Evolutionary conservation across 2,888 invertebrate species (phyloP).

Genomic region (Cheilosia grossa): DNA sequence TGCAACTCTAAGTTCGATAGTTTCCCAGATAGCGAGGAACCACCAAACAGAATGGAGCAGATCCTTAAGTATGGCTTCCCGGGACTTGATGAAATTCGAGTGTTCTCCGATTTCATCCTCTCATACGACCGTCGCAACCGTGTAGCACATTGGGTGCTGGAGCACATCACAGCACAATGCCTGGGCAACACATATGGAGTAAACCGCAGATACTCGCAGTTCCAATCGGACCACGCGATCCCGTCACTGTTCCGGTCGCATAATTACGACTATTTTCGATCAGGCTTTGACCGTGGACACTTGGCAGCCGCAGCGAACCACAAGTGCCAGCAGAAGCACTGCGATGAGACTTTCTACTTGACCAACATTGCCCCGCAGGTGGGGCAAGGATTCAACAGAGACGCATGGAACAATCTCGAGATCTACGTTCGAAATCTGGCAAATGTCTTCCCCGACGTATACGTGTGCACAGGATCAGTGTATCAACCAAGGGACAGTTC

Average conservation of each 20-base stretch:
- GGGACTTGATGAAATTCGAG: slow-evolving; percentile 91
- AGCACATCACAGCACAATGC: slow-evolving; percentile 92
- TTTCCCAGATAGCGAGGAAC: not conserved
- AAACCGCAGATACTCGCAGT: slow-evolving; percentile 90
- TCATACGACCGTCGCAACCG: slow-evolving; percentile 95
- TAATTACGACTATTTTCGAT: slow-evolving; percentile 92
- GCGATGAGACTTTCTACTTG: slow-evolving; percentile 95
- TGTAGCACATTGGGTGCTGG: slow-evolving; percentile 98
- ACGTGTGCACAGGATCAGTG: slow-evolving; percentile 95
- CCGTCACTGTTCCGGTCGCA: slow-evolving; percentile 92
- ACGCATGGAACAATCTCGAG: slow-evolving; percentile 94
- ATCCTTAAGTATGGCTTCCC: slow-evolving; percentile 98
- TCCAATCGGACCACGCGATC: slow-evolving; percentile 91
- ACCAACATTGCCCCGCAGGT: slow-evolving; percentile 98
- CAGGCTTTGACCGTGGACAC: slow-evolving; percentile 97
- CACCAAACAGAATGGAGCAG: slow-evolving; percentile 84
- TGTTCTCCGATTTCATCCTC: slow-evolving; percentile 94
- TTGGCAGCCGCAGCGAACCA: slow-evolving; percentile 98
- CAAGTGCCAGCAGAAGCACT: slow-evolving; percentile 88
- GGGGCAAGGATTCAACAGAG: slow-evolving; percentile 94
- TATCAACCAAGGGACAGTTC: slow-evolving; percentile 94
- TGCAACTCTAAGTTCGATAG: slow-evolving; percentile 19
- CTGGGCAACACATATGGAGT: slow-evolving; percentile 87
- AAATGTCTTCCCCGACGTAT: slow-evolving; percentile 89
- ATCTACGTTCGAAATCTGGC: slow-evolving; percentile 90